Evolutionary conservation across 1,140 invertebrate genomes (phyloP), one percentile per base, ranked within the genome.

Genomic region (Drosophila takahashii): DNA sequence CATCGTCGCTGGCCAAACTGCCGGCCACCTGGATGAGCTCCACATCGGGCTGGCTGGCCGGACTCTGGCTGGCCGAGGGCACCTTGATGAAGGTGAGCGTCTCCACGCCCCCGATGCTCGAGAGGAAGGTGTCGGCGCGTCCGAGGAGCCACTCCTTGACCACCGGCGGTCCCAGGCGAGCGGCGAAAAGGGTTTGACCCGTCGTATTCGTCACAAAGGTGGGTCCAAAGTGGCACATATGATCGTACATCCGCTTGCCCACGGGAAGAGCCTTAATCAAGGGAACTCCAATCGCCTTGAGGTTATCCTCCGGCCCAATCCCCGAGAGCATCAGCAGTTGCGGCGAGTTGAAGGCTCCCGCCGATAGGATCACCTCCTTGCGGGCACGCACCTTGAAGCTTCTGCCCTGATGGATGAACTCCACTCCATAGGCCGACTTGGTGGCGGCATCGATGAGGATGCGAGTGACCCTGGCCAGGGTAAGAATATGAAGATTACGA

Each of bases 241-340:
- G 96, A 74, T 97, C 96, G 79, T 96, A 95, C 36, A 97, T 83
- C 8, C 94, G 95, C 79, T 94, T 92, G 0, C 96, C 96, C 1
- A 96, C 96, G 53, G 93, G 94, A 13, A 95, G 91, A 66, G 96
- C 94, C 78, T 95, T 92, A 9, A 96, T 91, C 0, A 95, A 91
- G 0, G 94, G 92, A 22, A 97, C 95, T 0, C 95, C 94, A 0
- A 97, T 91, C 18, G 95, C 93, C 47, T 94, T 90, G 8, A 98
- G 79, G 67, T 95, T 93, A 29, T 93, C 79, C 81, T 92, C 94
- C 13, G 96, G 96, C 1, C 96, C 97, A 9, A 97, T 93, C 0
- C 97, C 97, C 1, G 96, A 96, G 0, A 97, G 92, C 95, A 97
- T 96, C 34, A 98, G 91, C 6, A 98, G 77, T 91, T 97, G 96